Base-by-base conservation (phyloP, 2,113 vertebrate species). In the Rhea americana region DNA sequence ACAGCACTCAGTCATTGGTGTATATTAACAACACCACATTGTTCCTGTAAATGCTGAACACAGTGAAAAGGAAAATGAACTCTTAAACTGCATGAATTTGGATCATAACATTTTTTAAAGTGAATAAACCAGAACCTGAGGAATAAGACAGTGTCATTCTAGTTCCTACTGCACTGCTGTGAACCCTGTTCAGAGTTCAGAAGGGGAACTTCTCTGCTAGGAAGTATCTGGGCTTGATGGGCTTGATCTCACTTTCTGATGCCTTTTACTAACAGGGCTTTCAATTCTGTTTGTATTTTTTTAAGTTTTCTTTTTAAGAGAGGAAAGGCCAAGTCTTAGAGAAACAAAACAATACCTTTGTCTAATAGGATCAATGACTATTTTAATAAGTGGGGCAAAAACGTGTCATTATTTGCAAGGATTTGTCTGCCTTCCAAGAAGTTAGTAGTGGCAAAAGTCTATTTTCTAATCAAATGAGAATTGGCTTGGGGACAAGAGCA, bases 31-130 rank as follows among this genome's bases (percentile, higher is more conserved):
- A 72, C 88, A 90, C 70, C 83, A 86, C 12, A 77, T 96, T 94
- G 85, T 96, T 96, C 94, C 88, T 73, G 47, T 82, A 96, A 95
- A 94, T 85, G 50, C 83, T 95, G 93, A 91, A 86, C 87, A 94
- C 53, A 76, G 45, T 13, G 17, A 90, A 72, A 48, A 93, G 48
- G 87, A 83, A 94, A 91, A 91, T 66, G 30, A 86, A 93, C 45
- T 66, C 45, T 74, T 93, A 84, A 94, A 94, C 70, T 82, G 86
- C 58, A 79, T 88, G 91, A 75, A 89, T 89, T 96, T 93, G 39
- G 21, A 39, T 72, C 56, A 65, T 41, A 55, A 59, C 41, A 2
- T 56, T 78, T 88, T 92, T 78, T 68, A 1, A 77, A 94, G 35
- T 41, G 70, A 90, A 41, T 55, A 84, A 76, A 94, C 32, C 74